Percentiles rank a stretch among this genome's conserved stretches.
Evolutionary conservation across 1,140 invertebrate genomes (phyloP).

Genomic region (Scylla paramamosain): DNA sequence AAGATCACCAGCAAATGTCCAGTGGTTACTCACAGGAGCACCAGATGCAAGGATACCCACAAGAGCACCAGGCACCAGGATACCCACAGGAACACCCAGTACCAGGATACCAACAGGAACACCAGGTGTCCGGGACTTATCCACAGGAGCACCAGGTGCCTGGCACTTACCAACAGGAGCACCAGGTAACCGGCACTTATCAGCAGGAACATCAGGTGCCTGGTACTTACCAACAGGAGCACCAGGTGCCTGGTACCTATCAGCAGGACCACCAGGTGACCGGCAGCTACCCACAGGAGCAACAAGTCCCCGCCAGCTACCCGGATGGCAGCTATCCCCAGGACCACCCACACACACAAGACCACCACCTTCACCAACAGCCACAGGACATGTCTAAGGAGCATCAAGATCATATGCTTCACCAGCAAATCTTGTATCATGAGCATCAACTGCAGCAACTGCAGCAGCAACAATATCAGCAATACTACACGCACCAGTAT

Average conservation of each 20-base stretch:
- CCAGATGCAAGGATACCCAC: background rate
- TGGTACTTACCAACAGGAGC: background rate
- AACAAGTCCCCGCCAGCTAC: background rate
- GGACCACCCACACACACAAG: background rate
- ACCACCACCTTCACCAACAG: slow-evolving; percentile 1
- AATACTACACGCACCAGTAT: background rate
- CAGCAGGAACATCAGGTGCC: background rate
- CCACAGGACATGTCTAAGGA: background rate
- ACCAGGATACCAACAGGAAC: background rate
- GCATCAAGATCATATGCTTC: background rate
- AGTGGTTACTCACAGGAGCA: background rate
- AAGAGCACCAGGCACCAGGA: background rate
- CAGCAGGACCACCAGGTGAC: background rate
- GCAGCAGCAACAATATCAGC: slow-evolving; percentile 17
- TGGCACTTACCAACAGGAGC: background rate
- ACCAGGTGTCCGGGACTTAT: background rate
- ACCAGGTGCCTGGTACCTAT: background rate
- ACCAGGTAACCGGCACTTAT: background rate
- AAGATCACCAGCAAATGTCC: too few species aligned
- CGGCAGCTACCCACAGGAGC: background rate
- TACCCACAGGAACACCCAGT: background rate
- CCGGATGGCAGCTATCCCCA: background rate
- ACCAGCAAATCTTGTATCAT: slow-evolving; percentile 6
- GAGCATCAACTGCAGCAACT: background rate
- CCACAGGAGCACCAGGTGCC: background rate